Evolutionary conservation across 2,888 invertebrate species (phyloP).

Genomic region (Lasioglossum malachurum): DNA sequence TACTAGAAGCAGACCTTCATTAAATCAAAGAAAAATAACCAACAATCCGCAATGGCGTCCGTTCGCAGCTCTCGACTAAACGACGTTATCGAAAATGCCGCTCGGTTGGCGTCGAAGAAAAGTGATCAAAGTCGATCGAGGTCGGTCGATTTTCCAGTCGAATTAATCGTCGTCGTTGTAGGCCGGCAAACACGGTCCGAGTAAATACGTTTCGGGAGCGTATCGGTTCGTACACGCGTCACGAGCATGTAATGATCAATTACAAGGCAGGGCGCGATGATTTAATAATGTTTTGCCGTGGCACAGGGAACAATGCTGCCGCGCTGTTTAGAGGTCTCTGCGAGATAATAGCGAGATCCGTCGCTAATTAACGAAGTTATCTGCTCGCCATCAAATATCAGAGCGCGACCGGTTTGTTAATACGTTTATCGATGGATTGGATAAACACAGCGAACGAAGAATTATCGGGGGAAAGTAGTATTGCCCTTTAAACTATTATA

Average conservation of each 20-base stretch:
- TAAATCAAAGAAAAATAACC: no score
- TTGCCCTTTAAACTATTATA: not conserved
- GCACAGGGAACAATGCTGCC: constrained; percentile 11
- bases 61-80: no score
- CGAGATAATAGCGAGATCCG: constrained; percentile 38
- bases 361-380: constrained; percentile 45
- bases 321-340: constrained; percentile 11
- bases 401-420: constrained; percentile 12
- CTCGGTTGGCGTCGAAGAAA: not conserved
- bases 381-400: constrained; percentile 15
- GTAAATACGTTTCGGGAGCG: constrained; percentile 15
- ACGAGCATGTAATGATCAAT: constrained; percentile 23
- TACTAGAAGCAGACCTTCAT: no score
- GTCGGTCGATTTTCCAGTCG: not conserved
- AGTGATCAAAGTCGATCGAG: not conserved
- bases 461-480: not conserved
- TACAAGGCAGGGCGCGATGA: constrained; percentile 18
- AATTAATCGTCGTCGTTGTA: not conserved
- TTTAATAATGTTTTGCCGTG: constrained; percentile 40
- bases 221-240: constrained; percentile 15
- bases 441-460: constrained; percentile 19
- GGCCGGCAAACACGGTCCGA: not conserved
- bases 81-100: not conserved
- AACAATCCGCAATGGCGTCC: no score
- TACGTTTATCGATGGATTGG: constrained; percentile 18